phyloP scores from a whole-genome alignment of 2,888 invertebrate species.

The Pammene fasciana region DNA sequence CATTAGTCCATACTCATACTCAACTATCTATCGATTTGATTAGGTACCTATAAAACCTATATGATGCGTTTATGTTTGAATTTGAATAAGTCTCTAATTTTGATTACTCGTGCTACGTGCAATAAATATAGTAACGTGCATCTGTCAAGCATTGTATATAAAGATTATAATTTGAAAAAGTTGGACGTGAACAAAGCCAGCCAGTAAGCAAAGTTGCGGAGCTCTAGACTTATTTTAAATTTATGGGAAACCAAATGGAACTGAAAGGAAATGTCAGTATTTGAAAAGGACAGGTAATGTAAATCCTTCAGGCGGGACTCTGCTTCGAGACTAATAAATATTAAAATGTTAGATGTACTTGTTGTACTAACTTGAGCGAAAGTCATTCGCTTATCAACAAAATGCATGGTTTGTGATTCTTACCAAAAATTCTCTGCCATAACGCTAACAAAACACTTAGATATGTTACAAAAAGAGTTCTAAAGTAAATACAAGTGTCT shows the following conservation, averaged over 20 bases:
- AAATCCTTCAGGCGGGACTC: neutral
- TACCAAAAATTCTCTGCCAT: constrained; percentile 56
- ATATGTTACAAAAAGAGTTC: constrained; percentile 47
- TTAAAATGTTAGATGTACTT: neutral
- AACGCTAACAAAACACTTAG: constrained; percentile 45
- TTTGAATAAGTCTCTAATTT: too few relatives aligned
- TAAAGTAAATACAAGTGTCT: constrained; percentile 42
- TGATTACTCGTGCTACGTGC: too few relatives aligned
- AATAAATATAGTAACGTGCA: too few relatives aligned
- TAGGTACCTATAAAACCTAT: too few relatives aligned
- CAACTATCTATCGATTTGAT: too few relatives aligned
- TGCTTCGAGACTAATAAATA: constrained; percentile 14
- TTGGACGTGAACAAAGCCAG: neutral
- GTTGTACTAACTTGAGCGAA: neutral
- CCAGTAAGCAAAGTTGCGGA: neutral
- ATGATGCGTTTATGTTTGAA: too few relatives aligned
- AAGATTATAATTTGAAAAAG: too few relatives aligned
- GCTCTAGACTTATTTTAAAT: neutral
- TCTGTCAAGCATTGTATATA: too few relatives aligned
- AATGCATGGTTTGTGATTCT: constrained; percentile 46
- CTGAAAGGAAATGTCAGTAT: neutral
- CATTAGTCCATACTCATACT: too few relatives aligned
- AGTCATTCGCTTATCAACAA: neutral
- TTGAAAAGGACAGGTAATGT: constrained; percentile 4
- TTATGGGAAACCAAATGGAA: neutral